A percentile compares a stretch with the other conserved stretches of the same genome.
Evolutionary conservation across 2,797 vertebrate genomes (phyloP).

Genomic region (Molossus alvarezi): DNA sequence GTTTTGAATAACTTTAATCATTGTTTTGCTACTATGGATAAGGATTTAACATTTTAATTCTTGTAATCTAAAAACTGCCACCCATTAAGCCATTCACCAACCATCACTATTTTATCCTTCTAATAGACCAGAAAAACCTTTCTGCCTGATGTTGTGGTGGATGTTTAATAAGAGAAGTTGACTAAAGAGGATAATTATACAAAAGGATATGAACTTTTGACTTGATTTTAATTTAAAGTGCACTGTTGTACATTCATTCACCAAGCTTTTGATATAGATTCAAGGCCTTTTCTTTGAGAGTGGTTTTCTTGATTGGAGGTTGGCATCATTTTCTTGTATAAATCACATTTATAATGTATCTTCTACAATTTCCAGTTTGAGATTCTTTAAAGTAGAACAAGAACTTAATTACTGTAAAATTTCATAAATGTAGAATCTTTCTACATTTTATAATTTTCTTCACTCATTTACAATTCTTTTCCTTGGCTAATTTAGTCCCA

Average conservation of each 20-base stretch:
- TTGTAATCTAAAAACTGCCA: background rate
- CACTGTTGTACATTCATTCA: slow-evolving; percentile 50
- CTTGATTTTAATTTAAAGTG: slow-evolving; percentile 66
- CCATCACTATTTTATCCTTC: background rate
- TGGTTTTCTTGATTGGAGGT: slow-evolving; percentile 18
- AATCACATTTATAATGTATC: background rate
- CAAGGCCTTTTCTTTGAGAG: slow-evolving; percentile 23
- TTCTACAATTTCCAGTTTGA: slow-evolving; percentile 8
- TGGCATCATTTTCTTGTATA: background rate
- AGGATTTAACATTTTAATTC: background rate
- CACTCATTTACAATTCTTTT: background rate
- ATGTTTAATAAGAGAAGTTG: slow-evolving; percentile 48
- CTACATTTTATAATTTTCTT: slow-evolving; percentile 37
- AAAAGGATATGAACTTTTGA: slow-evolving; percentile 51
- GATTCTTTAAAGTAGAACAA: slow-evolving; percentile 23
- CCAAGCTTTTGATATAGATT: slow-evolving; percentile 25
- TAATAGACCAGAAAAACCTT: background rate
- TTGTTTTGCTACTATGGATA: background rate
- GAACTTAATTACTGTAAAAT: slow-evolving; percentile 38
- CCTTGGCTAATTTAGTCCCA: slow-evolving; percentile 7
- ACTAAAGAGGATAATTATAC: slow-evolving; percentile 47
- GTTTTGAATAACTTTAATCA: slow-evolving; percentile 41
- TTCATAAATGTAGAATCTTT: background rate
- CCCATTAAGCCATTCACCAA: background rate
- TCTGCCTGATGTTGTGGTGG: background rate